Evolutionary conservation across 2,888 invertebrate species (phyloP).

Genomic region (Erynnis tages): DNA sequence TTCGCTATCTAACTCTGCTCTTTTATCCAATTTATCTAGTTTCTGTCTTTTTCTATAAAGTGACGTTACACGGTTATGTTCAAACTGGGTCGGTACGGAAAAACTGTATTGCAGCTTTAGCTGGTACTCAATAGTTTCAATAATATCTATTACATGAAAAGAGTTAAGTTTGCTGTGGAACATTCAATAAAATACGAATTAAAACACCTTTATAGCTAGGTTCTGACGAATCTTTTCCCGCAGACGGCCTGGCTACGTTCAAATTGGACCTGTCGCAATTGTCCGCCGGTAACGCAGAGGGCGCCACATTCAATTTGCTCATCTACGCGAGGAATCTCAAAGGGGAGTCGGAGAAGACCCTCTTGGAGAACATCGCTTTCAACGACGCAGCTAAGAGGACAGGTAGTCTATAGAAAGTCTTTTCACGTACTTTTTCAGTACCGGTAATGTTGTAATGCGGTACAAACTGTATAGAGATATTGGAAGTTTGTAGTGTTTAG

Average conservation of each 20-base stretch:
- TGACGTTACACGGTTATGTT: no score
- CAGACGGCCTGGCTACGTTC: slow-evolving; percentile 71
- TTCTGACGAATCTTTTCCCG: slow-evolving; percentile 25
- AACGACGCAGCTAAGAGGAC: slow-evolving; percentile 93
- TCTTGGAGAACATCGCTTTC: slow-evolving; percentile 92
- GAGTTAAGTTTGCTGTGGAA: no score
- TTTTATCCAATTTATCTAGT: no score
- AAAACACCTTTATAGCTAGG: neutral
- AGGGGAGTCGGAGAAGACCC: slow-evolving; percentile 90
- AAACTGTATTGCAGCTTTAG: no score
- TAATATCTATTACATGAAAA: no score
- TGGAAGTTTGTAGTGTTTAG: no score
- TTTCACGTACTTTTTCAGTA: neutral
- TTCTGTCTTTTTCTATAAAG: no score
- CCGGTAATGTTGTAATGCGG: neutral
- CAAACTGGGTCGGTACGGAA: no score
- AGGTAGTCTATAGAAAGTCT: slow-evolving; percentile 70
- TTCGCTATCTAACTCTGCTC: no score
- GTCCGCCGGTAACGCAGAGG: slow-evolving; percentile 71
- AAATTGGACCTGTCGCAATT: slow-evolving; percentile 83
- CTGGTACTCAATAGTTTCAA: no score
- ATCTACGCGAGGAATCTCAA: slow-evolving; percentile 93
- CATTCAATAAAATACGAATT: no score
- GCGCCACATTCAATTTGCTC: slow-evolving; percentile 86
- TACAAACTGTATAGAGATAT: neutral